Conservation (phyloP, 1,140 invertebrate genomes). For the Drosophila lacteicornis region DNA sequence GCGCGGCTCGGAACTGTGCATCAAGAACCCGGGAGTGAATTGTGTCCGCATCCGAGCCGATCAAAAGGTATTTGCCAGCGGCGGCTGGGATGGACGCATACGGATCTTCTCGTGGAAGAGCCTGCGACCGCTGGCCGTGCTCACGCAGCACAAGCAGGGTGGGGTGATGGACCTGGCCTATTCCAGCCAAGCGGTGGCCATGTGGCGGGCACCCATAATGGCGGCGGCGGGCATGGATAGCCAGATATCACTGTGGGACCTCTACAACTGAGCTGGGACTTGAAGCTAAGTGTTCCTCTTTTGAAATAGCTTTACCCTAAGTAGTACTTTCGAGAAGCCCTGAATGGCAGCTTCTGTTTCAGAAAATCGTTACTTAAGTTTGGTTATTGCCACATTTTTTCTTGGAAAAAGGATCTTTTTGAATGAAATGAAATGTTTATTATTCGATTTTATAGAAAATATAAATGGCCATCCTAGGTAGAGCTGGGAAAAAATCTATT, state of each 20-base stretch:
- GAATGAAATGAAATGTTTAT: slow-evolving; percentile 8
- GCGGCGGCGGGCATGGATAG: slow-evolving; percentile 89
- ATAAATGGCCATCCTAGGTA: neutral
- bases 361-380: slow-evolving; percentile 8
- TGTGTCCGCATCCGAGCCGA: slow-evolving; percentile 89
- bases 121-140: slow-evolving; percentile 89
- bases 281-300: slow-evolving; percentile 37
- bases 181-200: slow-evolving; percentile 87
- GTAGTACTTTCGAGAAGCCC: slow-evolving; percentile 7
- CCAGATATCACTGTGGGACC: slow-evolving; percentile 90
- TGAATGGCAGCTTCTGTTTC: neutral
- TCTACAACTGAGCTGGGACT: slow-evolving; percentile 87
- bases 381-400: neutral
- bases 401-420: neutral
- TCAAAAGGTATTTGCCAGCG: slow-evolving; percentile 90
- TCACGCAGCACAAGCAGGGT: slow-evolving; percentile 89
- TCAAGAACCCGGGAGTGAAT: slow-evolving; percentile 91
- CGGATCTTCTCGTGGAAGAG: slow-evolving; percentile 92
- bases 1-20: slow-evolving; percentile 86
- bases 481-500: too few species aligned
- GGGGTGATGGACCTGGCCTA: slow-evolving; percentile 89
- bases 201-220: slow-evolving; percentile 90
- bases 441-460: neutral
- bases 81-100: slow-evolving; percentile 91
- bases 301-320: slow-evolving; percentile 12